Evolutionary conservation across 64 coral and sea anemone genomes (phyloP).

Genomic region (Dendronephthya gigantea): DNA sequence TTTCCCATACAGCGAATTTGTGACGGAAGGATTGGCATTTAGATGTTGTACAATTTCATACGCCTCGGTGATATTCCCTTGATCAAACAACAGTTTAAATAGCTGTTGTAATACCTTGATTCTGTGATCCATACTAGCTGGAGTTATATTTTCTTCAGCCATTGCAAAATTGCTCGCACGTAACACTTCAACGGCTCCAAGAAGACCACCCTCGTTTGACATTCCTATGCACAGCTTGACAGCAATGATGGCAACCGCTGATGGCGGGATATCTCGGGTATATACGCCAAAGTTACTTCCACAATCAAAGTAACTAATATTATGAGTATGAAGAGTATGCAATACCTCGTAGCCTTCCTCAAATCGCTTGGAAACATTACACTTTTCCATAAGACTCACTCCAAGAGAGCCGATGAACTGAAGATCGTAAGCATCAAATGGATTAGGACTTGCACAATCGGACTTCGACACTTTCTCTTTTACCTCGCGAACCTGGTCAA

Average conservation of each 20-base stretch:
- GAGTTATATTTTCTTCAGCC: neutral
- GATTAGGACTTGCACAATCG: neutral
- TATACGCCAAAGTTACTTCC: neutral
- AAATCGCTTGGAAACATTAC: neutral
- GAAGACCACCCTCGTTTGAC: neutral
- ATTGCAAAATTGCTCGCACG: neutral
- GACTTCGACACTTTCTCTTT: neutral
- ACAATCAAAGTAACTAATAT: neutral
- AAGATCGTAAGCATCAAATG: neutral
- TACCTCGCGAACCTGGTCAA: neutral
- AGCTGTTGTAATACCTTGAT: neutral
- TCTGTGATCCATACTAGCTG: neutral
- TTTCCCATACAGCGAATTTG: neutral
- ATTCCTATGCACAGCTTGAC: neutral
- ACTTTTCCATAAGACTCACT: neutral
- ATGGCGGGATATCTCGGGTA: neutral
- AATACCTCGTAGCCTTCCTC: neutral
- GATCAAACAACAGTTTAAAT: neutral
- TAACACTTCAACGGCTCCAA: neutral
- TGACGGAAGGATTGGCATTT: neutral
- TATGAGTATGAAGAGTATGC: neutral
- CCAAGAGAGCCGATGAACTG: neutral
- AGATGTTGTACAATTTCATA: neutral
- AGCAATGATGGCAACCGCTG: neutral
- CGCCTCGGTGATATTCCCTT: neutral